Conservation (phyloP, 1,140 invertebrate genomes). For the Megathymus violae region DNA sequence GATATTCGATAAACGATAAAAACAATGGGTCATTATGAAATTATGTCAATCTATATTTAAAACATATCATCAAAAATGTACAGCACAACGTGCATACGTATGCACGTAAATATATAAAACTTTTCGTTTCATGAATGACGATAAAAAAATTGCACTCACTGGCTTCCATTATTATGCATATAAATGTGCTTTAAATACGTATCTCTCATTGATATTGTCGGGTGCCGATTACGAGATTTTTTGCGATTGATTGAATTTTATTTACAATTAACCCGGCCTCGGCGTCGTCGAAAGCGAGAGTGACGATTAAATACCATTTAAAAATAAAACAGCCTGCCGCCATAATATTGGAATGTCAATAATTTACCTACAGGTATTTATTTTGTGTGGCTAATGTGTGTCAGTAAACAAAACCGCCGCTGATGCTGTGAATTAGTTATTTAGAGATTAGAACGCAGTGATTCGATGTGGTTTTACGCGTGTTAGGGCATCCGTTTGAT, state of each 20-base stretch:
- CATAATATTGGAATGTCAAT: constrained; percentile 65
- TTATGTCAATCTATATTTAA: neutral
- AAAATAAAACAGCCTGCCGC: constrained; percentile 79
- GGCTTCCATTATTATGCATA: constrained; percentile 66
- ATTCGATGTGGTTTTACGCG: constrained; percentile 21
- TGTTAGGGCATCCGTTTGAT: constrained; percentile 16
- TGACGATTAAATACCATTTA: constrained; percentile 83
- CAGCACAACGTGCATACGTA: constrained; percentile 29
- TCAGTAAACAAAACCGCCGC: constrained; percentile 38
- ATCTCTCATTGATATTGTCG: constrained; percentile 81
- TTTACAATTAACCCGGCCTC: constrained; percentile 82
- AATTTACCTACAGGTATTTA: constrained; percentile 54
- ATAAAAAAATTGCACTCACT: constrained; percentile 58
- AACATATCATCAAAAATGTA: constrained; percentile 27
- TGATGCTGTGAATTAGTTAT: constrained; percentile 32
- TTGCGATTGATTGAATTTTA: constrained; percentile 84
- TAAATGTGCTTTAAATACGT: constrained; percentile 72
- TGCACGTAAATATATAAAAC: neutral
- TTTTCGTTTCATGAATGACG: constrained; percentile 39
- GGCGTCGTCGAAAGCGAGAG: constrained; percentile 74
- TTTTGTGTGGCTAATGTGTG: constrained; percentile 30
- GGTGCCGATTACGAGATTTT: constrained; percentile 79
- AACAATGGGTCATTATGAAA: constrained; percentile 9
- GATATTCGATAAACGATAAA: too few relatives aligned
- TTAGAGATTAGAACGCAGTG: constrained; percentile 35